These are phyloP conservation scores for Scaptomyza parva DNA, from an alignment of 2,888 invertebrate genomes.

Conservation along the genomic window DNA sequence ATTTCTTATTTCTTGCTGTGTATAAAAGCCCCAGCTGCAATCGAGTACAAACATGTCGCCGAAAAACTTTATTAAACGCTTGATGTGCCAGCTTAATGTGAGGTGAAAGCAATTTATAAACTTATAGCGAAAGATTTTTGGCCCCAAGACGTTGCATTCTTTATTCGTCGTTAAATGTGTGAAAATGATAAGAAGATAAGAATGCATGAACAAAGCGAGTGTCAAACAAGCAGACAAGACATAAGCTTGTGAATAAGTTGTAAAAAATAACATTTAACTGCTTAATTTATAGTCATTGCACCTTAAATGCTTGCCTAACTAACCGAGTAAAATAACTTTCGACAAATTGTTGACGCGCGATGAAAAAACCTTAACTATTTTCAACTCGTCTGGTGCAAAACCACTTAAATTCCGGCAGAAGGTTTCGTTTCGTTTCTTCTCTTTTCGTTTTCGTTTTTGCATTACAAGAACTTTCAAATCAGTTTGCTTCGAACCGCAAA, in stretches of 20 bases:
- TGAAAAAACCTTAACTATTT: slow-evolving; percentile 14
- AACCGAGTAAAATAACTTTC: not conserved
- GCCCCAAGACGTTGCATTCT: not conserved
- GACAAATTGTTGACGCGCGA: slow-evolving; percentile 12
- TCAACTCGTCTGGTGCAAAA: slow-evolving; percentile 8
- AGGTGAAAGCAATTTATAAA: slow-evolving; percentile 55
- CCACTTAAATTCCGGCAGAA: slow-evolving; percentile 33
- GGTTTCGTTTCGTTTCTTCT: no score
- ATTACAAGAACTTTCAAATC: slow-evolving; percentile 48
- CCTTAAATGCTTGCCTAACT: not conserved
- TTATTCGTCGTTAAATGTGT: slow-evolving; percentile 1
- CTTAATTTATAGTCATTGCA: not conserved
- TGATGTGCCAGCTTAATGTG: slow-evolving; percentile 39
- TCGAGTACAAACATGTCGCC: slow-evolving; percentile 34
- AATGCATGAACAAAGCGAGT: not conserved
- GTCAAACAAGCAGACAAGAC: no score
- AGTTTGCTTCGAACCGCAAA: slow-evolving; percentile 48
- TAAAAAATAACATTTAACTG: not conserved
- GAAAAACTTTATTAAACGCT: slow-evolving; percentile 53
- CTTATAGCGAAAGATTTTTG: slow-evolving; percentile 11
- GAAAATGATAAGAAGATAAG: not conserved
- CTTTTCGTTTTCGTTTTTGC: not conserved
- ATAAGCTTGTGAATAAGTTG: not conserved
- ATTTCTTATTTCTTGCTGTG: slow-evolving; percentile 17
- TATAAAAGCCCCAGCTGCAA: slow-evolving; percentile 37